phyloP scores from a whole-genome alignment of 1,140 invertebrate genomes.

The Papilio helenus region DNA sequence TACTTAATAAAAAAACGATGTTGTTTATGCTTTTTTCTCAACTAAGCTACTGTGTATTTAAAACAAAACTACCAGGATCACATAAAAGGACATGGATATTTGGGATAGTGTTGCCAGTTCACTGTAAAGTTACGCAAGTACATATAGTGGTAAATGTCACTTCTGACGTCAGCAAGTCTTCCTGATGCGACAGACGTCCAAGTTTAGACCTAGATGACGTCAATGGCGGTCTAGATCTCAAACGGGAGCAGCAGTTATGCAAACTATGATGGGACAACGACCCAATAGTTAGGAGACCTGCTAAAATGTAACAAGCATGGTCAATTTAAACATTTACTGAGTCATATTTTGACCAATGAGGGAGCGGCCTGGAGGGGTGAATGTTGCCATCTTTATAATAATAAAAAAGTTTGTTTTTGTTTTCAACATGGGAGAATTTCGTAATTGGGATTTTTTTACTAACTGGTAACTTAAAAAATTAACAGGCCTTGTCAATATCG shows the following conservation, averaged over 20 bases:
- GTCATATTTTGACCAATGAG: background rate
- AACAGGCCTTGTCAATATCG: no score
- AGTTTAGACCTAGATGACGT: slow-evolving; percentile 48
- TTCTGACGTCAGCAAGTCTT: slow-evolving; percentile 48
- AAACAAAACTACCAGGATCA: background rate
- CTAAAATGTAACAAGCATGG: background rate
- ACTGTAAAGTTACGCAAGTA: slow-evolving; percentile 27
- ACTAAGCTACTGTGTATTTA: no score
- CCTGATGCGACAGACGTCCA: slow-evolving; percentile 43
- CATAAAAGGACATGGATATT: background rate
- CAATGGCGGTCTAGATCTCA: slow-evolving; percentile 48
- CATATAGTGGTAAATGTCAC: slow-evolving; percentile 48
- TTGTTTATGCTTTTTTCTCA: no score
- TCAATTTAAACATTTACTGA: background rate
- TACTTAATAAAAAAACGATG: no score
- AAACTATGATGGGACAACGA: background rate
- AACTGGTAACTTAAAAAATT: no score
- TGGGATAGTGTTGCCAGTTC: background rate
- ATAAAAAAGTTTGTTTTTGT: no score
- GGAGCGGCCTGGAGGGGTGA: no score
- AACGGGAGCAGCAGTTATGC: slow-evolving; percentile 35
- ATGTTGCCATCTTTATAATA: no score
- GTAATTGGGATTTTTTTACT: no score
- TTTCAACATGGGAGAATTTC: no score
- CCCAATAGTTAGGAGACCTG: background rate